A percentile compares a stretch with the other conserved stretches of the same genome.
phyloP scores from a whole-genome alignment of 2,797 vertebrate genomes.

The Hylomyscus alleni region DNA sequence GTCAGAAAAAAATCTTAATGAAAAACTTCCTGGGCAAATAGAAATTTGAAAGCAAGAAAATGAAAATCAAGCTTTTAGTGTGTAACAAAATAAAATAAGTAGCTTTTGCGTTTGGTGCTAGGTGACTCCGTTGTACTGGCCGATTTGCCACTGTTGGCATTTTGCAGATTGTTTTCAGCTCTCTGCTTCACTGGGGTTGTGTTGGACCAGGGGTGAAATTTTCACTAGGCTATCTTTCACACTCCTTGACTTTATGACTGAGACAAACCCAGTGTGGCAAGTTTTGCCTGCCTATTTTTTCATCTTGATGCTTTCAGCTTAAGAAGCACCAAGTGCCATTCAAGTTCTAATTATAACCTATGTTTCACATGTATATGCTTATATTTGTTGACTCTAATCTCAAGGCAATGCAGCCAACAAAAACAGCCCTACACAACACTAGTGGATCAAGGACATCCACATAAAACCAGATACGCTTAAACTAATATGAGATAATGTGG shows the following conservation, averaged over 20 bases:
- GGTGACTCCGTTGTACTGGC: background rate
- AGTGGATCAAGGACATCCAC: no score
- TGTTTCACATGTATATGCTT: background rate
- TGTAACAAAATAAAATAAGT: slow-evolving; percentile 63
- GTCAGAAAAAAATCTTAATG: slow-evolving; percentile 71
- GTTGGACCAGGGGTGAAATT: fast-evolving
- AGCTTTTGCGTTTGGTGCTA: slow-evolving; percentile 19
- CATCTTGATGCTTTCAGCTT: background rate
- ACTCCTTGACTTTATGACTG: background rate
- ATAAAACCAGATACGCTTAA: no score
- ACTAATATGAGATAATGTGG: no score
- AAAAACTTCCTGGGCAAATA: slow-evolving; percentile 65
- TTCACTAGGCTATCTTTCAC: background rate
- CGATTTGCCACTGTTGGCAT: background rate
- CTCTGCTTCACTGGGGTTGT: background rate
- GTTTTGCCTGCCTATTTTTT: background rate
- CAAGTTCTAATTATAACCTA: background rate
- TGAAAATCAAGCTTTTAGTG: slow-evolving; percentile 55
- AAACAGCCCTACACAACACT: background rate
- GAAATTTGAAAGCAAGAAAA: slow-evolving; percentile 54
- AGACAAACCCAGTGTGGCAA: background rate
- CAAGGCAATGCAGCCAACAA: background rate
- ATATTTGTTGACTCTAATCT: slow-evolving; percentile 19
- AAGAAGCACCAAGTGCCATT: background rate
- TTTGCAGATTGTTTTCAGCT: background rate